Evolutionary conservation across 1,140 invertebrate species (phyloP).

Genomic region (Eumeta japonica): DNA sequence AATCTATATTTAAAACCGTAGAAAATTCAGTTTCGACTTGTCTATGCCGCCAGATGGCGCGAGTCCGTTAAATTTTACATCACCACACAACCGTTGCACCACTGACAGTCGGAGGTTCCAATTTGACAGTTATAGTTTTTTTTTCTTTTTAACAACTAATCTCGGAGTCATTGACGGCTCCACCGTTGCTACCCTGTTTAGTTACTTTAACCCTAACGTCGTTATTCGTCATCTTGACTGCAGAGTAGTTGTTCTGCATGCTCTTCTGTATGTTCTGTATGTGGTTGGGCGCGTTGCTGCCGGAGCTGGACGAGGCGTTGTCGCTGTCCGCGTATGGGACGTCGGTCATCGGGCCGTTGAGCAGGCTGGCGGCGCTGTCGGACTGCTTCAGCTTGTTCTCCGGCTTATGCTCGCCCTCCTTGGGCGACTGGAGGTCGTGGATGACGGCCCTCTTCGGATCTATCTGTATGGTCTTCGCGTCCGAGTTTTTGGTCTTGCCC

Average conservation of each 20-base stretch:
- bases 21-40: too few relatives aligned
- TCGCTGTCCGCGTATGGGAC: slow-evolving; percentile 54
- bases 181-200: slow-evolving; percentile 42
- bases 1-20: too few relatives aligned
- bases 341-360: slow-evolving; percentile 53
- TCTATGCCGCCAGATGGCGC: too few relatives aligned
- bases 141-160: slow-evolving; percentile 48
- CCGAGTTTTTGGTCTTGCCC: slow-evolving; percentile 46
- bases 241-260: slow-evolving; percentile 26
- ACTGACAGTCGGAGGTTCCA: too few relatives aligned
- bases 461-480: slow-evolving; percentile 51
- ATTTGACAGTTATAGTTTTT: too few relatives aligned
- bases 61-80: too few relatives aligned
- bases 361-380: slow-evolving; percentile 43
- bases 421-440: slow-evolving; percentile 34
- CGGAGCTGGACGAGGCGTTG: slow-evolving; percentile 38
- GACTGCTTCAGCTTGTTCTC: slow-evolving; percentile 38
- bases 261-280: slow-evolving; percentile 17
- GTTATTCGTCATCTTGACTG: slow-evolving; percentile 24
- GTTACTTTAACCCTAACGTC: slow-evolving; percentile 23
- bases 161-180: slow-evolving; percentile 30
- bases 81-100: too few relatives aligned
- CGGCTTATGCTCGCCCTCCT: slow-evolving; percentile 23
- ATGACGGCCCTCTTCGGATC: slow-evolving; percentile 54
- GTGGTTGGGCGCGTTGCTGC: slow-evolving; percentile 22